These are phyloP conservation scores for Neuroscelio doddi DNA, from an alignment of 2,888 invertebrate species.

Conservation along the genomic window DNA sequence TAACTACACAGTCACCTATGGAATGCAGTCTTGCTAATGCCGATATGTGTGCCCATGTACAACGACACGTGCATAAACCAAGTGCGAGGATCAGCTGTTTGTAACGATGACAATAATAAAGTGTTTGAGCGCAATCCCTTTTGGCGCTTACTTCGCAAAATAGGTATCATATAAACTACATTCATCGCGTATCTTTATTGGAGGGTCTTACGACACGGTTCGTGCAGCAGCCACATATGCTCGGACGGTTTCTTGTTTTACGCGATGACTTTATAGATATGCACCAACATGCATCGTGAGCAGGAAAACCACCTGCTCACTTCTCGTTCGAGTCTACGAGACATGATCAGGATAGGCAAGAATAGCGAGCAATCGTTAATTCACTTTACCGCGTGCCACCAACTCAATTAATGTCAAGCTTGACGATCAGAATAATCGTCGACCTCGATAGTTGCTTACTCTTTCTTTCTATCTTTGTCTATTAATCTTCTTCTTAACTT, in stretches of 20 bases:
- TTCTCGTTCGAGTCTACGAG: constrained; percentile 41
- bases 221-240: constrained; percentile 40
- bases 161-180: constrained; percentile 59
- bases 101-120: constrained; percentile 36
- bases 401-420: constrained; percentile 67
- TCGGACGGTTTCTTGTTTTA: constrained; percentile 48
- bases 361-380: constrained; percentile 62
- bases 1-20: constrained; percentile 24
- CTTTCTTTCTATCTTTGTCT: constrained; percentile 20
- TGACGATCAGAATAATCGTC: constrained; percentile 59
- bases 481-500: constrained; percentile 28
- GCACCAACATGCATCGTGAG: constrained; percentile 21
- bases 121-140: background rate
- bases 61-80: constrained; percentile 7
- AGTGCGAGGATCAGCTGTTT: constrained; percentile 35
- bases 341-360: constrained; percentile 44
- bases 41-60: constrained; percentile 16
- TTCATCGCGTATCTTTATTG: constrained; percentile 55
- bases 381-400: constrained; percentile 62
- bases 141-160: constrained; percentile 41
- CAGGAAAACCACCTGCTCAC: constrained; percentile 44
- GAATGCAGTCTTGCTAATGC: constrained; percentile 35
- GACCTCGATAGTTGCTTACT: constrained; percentile 42
- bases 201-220: constrained; percentile 43
- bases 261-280: constrained; percentile 29